Conservation (phyloP, 2,888 invertebrate species). For the Acleris holmiana region DNA sequence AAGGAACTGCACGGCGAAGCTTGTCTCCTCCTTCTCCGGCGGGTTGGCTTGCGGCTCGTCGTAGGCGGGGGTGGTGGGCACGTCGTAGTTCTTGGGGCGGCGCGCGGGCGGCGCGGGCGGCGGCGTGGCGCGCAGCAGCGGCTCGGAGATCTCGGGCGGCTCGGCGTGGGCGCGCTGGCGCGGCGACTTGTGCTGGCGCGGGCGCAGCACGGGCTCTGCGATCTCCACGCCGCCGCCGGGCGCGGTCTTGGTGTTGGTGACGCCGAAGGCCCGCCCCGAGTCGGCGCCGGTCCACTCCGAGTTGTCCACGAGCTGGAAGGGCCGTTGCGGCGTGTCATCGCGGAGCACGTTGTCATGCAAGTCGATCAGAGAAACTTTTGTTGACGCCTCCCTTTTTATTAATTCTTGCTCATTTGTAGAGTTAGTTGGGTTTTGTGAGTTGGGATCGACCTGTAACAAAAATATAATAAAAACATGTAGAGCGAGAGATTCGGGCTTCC, state of each 20-base stretch:
- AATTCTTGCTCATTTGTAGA: conserved; percentile 51
- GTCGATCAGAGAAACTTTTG: conserved; percentile 60
- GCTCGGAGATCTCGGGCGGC: conserved; percentile 86
- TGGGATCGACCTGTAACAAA: conserved; percentile 56
- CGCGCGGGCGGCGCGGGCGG: conserved; percentile 61
- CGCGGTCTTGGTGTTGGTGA: conserved; percentile 76
- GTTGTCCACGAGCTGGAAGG: conserved; percentile 73
- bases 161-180: conserved; percentile 80
- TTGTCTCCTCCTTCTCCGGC: conserved; percentile 66
- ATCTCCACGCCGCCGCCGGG: conserved; percentile 85
- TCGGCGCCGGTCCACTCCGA: conserved; percentile 83
- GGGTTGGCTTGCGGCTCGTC: conserved; percentile 64
- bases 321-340: conserved; percentile 67
- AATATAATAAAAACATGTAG: not conserved
- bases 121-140: conserved; percentile 82
- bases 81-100: conserved; percentile 76
- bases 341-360: conserved; percentile 73
- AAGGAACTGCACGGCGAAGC: conserved; percentile 90
- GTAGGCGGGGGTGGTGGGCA: conserved; percentile 70
- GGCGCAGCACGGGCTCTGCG: conserved; percentile 89
- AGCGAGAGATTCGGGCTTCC: too few relatives aligned
- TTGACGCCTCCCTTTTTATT: conserved; percentile 53
- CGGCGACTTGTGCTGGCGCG: conserved; percentile 83
- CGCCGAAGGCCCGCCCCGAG: conserved; percentile 86
- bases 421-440: too few relatives aligned